Evolutionary conservation across 1,140 invertebrate genomes (phyloP).

Genomic region (Drosophila busckii): DNA sequence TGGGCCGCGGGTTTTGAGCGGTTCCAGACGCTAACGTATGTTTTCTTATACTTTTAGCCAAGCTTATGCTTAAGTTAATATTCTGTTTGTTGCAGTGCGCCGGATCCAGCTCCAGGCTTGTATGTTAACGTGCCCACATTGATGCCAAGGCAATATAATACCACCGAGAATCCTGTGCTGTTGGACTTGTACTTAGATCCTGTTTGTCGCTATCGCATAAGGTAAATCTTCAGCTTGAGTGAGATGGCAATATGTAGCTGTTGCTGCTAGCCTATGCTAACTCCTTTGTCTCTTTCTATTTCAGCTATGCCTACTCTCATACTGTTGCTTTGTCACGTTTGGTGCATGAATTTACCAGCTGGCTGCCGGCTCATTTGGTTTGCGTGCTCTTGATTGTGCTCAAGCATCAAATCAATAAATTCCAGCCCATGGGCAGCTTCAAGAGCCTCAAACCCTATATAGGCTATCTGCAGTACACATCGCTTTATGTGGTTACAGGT

Average conservation of each 20-base stretch:
- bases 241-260: background rate
- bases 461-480: slow-evolving; percentile 54
- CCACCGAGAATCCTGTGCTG: slow-evolving; percentile 64
- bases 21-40: slow-evolving; percentile 82
- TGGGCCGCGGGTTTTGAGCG: slow-evolving; percentile 83
- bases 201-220: slow-evolving; percentile 82
- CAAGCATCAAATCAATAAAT: slow-evolving; percentile 53
- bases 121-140: slow-evolving; percentile 80
- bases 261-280: background rate
- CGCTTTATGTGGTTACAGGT: slow-evolving; percentile 70
- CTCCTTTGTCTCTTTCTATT: slow-evolving; percentile 4
- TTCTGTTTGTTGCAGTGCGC: slow-evolving; percentile 19
- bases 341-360: slow-evolving; percentile 63
- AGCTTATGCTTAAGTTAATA: background rate
- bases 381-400: slow-evolving; percentile 68
- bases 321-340: slow-evolving; percentile 53
- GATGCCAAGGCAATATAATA: slow-evolving; percentile 70
- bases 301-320: slow-evolving; percentile 69
- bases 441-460: slow-evolving; percentile 50
- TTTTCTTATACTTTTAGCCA: background rate
- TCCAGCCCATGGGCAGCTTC: slow-evolving; percentile 44
- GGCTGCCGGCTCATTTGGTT: slow-evolving; percentile 68
- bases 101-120: slow-evolving; percentile 74
- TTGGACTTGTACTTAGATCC: slow-evolving; percentile 82
- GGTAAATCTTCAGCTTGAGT: too few relatives aligned